Evolutionary conservation across 2,113 vertebrate species (phyloP), one percentile per base, ranked within the genome.

Genomic region (Sander lucioperca): DNA sequence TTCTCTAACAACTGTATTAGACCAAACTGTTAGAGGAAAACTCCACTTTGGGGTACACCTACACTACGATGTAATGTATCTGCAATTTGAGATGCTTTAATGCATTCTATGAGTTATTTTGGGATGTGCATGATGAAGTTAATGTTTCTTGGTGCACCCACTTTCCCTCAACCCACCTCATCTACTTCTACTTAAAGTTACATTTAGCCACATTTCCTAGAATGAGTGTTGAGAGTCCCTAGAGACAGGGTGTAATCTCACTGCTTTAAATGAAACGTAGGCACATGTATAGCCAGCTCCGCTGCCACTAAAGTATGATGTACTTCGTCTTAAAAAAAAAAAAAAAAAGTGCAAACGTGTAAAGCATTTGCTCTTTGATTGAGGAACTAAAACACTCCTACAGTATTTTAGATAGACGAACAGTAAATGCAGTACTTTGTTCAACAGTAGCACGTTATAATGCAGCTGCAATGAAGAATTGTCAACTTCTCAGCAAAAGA

Each of bases 121-220:
- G 25, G 36, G 18, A 13, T 3, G 2, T 23, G 9, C 15, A 19
- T 62, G 47, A 61, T 69, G 33, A 54, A 36, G 57, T 33, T 63
- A 47, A 63, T 56, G 30, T 51, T 71, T 39, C n/a, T 58, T 3
- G 15, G 30, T 63, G 57, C 18, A 25, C 21, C 48, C n/a, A 30
- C 13, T 54, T 74, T 33, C 33, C 64, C 25, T 48, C 6, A 48
- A 63, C 16, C 21, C 18, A 53, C 53, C 27, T 50, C 30, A 71
- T 58, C 27, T 51, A 33, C 6, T 43, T 53, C 50, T n/a, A 67
- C 53, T 56, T 57, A 74, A n/a, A 56, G 14, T 48, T 36, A 67
- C 61, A 67, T 53, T 78, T 12, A 39, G 57, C 12, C 14, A 15
- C 48, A 33, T 79, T 69, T 57, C 63, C 16, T 62, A 4, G n/a